These are phyloP conservation scores for Bombus sibiricus DNA, from an alignment of 1,140 invertebrate species.

Conservation along the genomic window DNA sequence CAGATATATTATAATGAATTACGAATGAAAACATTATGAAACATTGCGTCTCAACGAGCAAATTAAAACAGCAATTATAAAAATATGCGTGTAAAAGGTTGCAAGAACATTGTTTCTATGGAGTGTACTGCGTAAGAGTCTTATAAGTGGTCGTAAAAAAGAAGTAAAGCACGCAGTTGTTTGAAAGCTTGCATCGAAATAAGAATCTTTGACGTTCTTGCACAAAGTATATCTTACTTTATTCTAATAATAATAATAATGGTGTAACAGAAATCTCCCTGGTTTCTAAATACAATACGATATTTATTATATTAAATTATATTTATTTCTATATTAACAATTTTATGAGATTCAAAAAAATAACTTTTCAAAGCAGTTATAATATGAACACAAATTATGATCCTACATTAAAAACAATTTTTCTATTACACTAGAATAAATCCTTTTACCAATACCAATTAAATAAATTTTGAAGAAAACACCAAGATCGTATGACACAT, in stretches of 20 bases:
- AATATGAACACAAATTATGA: no score
- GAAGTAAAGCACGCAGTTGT: not conserved
- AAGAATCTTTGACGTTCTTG: no score
- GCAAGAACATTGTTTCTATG: not conserved
- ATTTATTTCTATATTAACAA: no score
- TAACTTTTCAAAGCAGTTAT: no score
- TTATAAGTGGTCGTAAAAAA: not conserved
- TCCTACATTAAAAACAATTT: no score
- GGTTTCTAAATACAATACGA: not conserved
- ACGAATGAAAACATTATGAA: not conserved
- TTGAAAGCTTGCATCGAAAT: not conserved
- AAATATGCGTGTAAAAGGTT: not conserved
- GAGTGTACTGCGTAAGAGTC: not conserved
- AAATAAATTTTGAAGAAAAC: no score
- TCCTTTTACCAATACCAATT: no score
- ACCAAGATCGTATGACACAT: not conserved
- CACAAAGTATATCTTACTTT: not conserved
- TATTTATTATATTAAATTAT: no score
- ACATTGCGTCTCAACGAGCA: not conserved
- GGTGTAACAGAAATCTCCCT: not conserved
- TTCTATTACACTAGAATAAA: no score
- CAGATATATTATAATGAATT: not conserved
- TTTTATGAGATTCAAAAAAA: no score
- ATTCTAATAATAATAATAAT: not conserved
- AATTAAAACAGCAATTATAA: not conserved